Evolutionary conservation across 1,140 invertebrate genomes (phyloP), one percentile per base, ranked within the genome.

Genomic region (Calephelis virginiensis): DNA sequence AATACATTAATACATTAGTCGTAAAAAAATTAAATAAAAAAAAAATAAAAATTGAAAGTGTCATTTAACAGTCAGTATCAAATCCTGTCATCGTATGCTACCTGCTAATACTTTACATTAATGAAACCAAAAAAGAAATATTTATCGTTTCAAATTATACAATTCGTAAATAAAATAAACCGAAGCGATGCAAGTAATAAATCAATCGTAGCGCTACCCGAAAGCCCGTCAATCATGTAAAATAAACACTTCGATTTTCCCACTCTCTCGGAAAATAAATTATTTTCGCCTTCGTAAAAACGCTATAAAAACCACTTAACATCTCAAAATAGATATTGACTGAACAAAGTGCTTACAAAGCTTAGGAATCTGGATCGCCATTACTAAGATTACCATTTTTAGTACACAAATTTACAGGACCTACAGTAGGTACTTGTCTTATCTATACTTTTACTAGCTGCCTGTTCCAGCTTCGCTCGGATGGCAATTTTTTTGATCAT

Each of bases 341-440:
- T 56, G 53, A 37, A 37, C 50, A 17, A 9, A 5, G 13, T 56
- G 53, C 37, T 56, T 56, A 37, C 17, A 12, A 11, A 28, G 63
- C 68, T 69, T 67, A 76, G 72, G 62, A 66, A 74, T 72, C 69
- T 70, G 67, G 45, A 64, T 63, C 64, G 59, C 43, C 17, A 13
- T 7, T 48, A 69, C 63, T 62, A 75, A 72, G 53, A 67, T 64
- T 9, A 43, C 40, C 40, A 43, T 1, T 43, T 43, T 43, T 43
- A 9, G 8, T 8, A 43, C 40, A 43, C 28, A 28, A 28, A 28
- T 40, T 43, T 3, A 43, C 40, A 43, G 40, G 40, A 43, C 40
- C 6, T 9, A 43, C 3, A 28, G 28, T n/a, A n/a, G n/a, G n/a
- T 1, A 28, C 28, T 28, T 28, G 28, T 28, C 28, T 28, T 28